These are phyloP conservation scores for Arctocebus calabarensis DNA, from an alignment of 2,797 vertebrate genomes.

Conservation along the genomic window DNA sequence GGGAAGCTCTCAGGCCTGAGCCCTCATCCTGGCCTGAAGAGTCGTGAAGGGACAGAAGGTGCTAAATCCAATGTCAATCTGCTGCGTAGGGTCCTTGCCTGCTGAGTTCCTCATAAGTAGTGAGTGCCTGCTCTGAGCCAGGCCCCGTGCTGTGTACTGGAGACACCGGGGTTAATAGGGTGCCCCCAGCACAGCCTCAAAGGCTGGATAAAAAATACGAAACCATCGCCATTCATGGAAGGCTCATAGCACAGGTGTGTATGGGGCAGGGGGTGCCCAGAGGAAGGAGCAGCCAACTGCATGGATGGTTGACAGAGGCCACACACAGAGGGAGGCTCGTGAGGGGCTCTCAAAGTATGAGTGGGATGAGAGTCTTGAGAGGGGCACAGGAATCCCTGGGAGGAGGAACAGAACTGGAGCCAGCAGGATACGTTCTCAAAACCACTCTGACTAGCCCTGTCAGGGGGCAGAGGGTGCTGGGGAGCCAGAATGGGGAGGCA, in stretches of 20 bases:
- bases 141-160: not conserved
- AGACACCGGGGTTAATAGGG: not conserved
- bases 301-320: not conserved
- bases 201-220: not conserved
- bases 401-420: not conserved
- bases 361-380: not conserved
- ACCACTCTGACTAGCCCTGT: not conserved
- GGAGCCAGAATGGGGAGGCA: not conserved
- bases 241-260: not conserved
- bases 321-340: not conserved
- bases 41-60: not conserved
- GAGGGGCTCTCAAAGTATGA: not conserved
- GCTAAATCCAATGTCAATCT: not conserved
- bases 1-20: not conserved
- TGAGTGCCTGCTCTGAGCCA: not conserved
- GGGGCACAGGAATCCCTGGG: not conserved
- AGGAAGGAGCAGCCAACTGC: not conserved
- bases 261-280: accelerated
- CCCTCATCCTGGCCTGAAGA: not conserved
- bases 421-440: not conserved
- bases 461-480: not conserved
- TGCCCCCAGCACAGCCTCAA: not conserved
- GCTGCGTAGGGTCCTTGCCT: not conserved
- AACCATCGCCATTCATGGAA: accelerated
- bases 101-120: not conserved